A percentile compares a stretch with the other conserved stretches of the same genome.
Conservation (phyloP, 2,113 vertebrate genomes). For the Paradoxurus hermaphroditus region DNA sequence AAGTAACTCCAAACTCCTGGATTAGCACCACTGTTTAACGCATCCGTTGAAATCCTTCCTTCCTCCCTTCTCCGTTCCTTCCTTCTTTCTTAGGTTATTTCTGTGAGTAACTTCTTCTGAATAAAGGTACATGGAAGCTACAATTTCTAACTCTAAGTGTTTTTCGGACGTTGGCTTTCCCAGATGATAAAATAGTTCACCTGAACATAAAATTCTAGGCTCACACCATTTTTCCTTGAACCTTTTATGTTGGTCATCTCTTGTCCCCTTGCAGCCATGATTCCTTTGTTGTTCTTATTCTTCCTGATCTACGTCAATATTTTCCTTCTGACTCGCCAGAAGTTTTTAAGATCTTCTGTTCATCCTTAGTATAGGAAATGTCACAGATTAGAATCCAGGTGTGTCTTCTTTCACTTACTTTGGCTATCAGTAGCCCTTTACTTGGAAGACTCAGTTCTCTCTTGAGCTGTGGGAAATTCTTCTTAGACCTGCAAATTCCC, state of each 20-base stretch:
- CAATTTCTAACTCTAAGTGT: neutral
- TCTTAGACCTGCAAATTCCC: neutral
- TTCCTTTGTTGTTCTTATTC: neutral
- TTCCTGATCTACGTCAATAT: neutral
- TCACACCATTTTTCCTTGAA: neutral
- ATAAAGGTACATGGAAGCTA: neutral
- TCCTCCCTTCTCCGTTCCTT: neutral
- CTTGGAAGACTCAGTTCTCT: neutral
- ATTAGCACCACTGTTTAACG: neutral
- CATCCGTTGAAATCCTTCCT: neutral
- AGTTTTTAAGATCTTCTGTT: neutral
- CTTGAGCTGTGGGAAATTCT: neutral
- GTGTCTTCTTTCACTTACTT: neutral
- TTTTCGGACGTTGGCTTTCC: neutral
- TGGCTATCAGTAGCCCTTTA: neutral
- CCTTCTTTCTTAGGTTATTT: neutral
- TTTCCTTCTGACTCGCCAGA: neutral
- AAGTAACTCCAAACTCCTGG: neutral
- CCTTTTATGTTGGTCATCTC: accelerated
- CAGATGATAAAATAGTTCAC: neutral
- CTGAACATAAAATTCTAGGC: neutral
- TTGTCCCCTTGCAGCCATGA: neutral
- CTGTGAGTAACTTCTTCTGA: neutral
- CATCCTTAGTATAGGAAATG: neutral
- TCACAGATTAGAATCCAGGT: neutral